Conservation (phyloP, 2,888 invertebrate species). For the Tetheella fluctuosa region DNA sequence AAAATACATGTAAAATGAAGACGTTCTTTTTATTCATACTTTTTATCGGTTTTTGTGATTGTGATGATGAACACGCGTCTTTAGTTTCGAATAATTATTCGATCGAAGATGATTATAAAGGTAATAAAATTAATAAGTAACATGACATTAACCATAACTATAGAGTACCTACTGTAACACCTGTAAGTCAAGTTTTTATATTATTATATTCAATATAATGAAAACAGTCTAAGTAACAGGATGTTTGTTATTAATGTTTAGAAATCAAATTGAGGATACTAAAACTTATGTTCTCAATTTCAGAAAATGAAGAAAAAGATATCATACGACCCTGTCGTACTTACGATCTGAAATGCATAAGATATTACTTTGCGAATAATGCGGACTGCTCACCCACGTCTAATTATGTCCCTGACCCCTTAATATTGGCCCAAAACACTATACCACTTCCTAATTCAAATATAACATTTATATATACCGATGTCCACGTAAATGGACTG, state of each 20-base stretch:
- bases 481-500: constrained; percentile 34
- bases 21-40: neutral
- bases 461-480: constrained; percentile 27
- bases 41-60: neutral
- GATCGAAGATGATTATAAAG: neutral
- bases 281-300: neutral
- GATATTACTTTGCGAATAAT: constrained; percentile 28
- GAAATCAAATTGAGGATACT: too few relatives aligned
- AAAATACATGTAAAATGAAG: neutral
- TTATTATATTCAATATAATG: too few relatives aligned
- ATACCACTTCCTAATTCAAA: constrained; percentile 30
- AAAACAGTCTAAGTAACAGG: too few relatives aligned
- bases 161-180: too few relatives aligned
- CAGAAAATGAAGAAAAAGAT: neutral
- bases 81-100: neutral
- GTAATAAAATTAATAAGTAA: neutral
- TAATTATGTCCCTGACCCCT: constrained; percentile 27
- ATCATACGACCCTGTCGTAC: constrained; percentile 32
- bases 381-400: constrained; percentile 27
- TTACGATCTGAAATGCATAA: constrained; percentile 37
- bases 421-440: constrained; percentile 18
- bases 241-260: too few relatives aligned
- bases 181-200: too few relatives aligned
- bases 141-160: too few relatives aligned
- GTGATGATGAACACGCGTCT: neutral